Evolutionary conservation across 2,888 invertebrate genomes (phyloP).

Genomic region (Stenolophus ochropezus): DNA sequence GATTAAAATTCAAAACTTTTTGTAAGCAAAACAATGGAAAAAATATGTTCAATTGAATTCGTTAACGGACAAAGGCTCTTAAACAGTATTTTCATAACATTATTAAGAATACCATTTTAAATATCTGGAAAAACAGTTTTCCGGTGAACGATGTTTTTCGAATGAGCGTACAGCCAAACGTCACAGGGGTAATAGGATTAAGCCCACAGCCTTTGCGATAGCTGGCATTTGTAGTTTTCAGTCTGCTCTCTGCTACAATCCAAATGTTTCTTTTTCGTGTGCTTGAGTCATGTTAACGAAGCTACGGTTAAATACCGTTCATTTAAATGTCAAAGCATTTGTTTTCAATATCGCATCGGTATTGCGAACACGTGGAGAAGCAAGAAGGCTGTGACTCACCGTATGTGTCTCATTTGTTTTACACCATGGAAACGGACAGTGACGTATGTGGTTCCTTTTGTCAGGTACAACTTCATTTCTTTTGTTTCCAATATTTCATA

Average conservation of each 20-base stretch:
- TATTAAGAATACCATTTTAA: too few relatives aligned
- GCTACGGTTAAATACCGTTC: slow-evolving; percentile 37
- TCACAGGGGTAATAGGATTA: slow-evolving; percentile 49
- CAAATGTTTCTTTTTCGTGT: slow-evolving; percentile 39
- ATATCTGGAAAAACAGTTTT: too few relatives aligned
- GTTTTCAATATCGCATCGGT: slow-evolving; percentile 47
- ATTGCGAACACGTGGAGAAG: slow-evolving; percentile 43
- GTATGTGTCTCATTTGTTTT: slow-evolving; percentile 30
- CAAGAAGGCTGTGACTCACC: slow-evolving; percentile 1
- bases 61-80: too few relatives aligned
- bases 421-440: slow-evolving; percentile 19
- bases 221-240: neutral
- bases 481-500: too few relatives aligned
- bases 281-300: slow-evolving; percentile 56
- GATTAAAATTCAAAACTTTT: too few relatives aligned
- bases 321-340: slow-evolving; percentile 46
- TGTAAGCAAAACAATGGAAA: too few relatives aligned
- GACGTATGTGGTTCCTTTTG: neutral
- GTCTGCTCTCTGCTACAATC: slow-evolving; percentile 2
- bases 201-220: slow-evolving; percentile 9
- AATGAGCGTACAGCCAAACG: slow-evolving; percentile 22
- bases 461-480: neutral
- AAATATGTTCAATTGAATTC: too few relatives aligned
- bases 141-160: slow-evolving; percentile 41
- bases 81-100: too few relatives aligned